phyloP scores from a whole-genome alignment of 1,140 invertebrate species.

The Drosophila mayri region DNA sequence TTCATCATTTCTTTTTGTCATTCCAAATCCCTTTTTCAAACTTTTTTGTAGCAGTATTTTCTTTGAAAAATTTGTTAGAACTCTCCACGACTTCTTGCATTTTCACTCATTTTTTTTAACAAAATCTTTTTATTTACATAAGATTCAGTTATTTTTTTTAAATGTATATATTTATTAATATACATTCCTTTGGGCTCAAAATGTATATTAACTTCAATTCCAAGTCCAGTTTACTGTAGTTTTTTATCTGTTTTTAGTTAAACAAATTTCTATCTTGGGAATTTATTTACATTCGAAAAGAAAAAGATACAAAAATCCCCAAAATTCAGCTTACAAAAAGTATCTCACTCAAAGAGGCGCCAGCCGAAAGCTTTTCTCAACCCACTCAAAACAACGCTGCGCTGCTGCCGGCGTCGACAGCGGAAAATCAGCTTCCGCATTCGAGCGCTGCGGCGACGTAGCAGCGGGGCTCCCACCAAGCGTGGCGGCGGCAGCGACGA shows the following conservation, averaged over 20 bases:
- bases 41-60: background rate
- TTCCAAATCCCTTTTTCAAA: too few relatives aligned
- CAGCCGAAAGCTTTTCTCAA: conserved; percentile 53
- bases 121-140: too few relatives aligned
- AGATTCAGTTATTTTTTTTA: background rate
- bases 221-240: background rate
- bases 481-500: conserved; percentile 32
- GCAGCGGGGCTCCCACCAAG: conserved; percentile 28
- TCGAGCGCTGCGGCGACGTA: background rate
- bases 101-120: too few relatives aligned
- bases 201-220: background rate
- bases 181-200: background rate
- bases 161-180: background rate
- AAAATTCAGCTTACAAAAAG: conserved; percentile 18
- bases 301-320: conserved; percentile 7
- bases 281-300: conserved; percentile 11
- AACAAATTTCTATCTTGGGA: conserved; percentile 1
- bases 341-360: conserved; percentile 27
- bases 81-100: too few relatives aligned
- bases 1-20: too few relatives aligned
- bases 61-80: too few relatives aligned
- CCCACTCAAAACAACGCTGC: conserved; percentile 53
- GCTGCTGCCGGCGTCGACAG: conserved; percentile 30
- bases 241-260: too few relatives aligned
- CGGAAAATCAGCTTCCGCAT: conserved; percentile 67